These are phyloP conservation scores for Cygnus buccinator DNA, from an alignment of 2,113 vertebrate genomes.

Conservation along the genomic window DNA sequence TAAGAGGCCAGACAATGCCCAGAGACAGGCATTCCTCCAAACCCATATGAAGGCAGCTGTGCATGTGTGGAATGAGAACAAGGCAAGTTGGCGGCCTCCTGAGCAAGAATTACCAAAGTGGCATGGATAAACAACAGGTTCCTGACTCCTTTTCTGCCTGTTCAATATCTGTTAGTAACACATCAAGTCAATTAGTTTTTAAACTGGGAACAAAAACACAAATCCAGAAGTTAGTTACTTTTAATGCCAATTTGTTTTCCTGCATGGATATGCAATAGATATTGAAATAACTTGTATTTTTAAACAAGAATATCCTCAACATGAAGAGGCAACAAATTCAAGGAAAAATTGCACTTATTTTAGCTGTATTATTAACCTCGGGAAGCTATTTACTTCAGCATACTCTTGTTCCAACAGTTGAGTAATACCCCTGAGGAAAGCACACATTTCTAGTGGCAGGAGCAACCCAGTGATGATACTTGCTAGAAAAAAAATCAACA, in stretches of 20 bases:
- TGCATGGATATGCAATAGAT: background rate
- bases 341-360: background rate
- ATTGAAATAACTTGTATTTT: background rate
- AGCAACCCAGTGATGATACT: background rate
- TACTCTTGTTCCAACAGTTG: background rate
- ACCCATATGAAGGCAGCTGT: background rate
- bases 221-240: background rate
- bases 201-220: background rate
- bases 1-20: background rate
- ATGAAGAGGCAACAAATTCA: background rate
- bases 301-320: background rate
- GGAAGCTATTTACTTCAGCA: background rate
- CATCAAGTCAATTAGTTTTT: background rate
- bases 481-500: background rate
- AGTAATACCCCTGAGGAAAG: background rate
- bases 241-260: background rate
- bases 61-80: background rate
- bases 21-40: background rate
- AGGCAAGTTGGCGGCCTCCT: background rate
- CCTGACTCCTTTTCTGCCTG: background rate
- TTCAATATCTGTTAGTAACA: background rate
- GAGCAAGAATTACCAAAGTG: background rate
- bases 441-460: background rate
- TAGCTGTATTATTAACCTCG: background rate
- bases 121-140: background rate